Evolutionary conservation across 2,888 invertebrate species (phyloP).

Genomic region (Limenitis camilla): DNA sequence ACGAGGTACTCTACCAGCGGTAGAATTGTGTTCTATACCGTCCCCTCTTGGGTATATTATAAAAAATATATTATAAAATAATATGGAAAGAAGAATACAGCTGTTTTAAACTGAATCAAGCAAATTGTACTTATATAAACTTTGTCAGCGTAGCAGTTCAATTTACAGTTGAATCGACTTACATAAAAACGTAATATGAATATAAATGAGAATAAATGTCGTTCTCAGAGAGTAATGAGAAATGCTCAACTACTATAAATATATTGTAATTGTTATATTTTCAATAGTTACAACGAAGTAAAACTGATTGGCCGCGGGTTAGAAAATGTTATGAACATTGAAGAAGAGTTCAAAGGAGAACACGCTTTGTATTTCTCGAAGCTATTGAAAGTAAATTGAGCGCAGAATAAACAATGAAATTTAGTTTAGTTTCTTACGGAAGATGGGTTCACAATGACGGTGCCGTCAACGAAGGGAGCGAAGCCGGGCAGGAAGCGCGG

Average conservation of each 20-base stretch:
- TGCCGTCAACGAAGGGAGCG: constrained; percentile 96
- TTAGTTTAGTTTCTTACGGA: constrained; percentile 56
- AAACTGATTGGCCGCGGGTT: not conserved
- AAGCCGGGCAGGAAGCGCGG: constrained; percentile 91
- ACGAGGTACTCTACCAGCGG: too few relatives aligned
- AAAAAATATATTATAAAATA: too few relatives aligned
- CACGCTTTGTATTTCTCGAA: not conserved
- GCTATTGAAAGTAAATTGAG: constrained; percentile 6
- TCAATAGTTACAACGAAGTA: not conserved
- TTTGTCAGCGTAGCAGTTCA: constrained; percentile 1
- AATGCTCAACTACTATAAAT: not conserved
- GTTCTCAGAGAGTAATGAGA: constrained; percentile 2
- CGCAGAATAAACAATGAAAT: not conserved
- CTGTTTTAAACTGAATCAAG: too few relatives aligned
- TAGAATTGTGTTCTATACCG: too few relatives aligned
- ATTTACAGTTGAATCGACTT: not conserved
- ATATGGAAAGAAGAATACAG: too few relatives aligned
- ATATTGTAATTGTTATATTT: not conserved
- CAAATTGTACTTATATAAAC: not conserved
- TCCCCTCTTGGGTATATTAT: too few relatives aligned
- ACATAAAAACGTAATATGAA: constrained; percentile 7
- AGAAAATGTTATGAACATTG: not conserved
- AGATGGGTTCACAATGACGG: constrained; percentile 81
- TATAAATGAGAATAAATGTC: constrained; percentile 6
- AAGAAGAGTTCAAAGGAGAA: not conserved